A percentile compares a stretch with the other conserved stretches of the same genome.
Conservation (phyloP, 2,888 invertebrate genomes). For the Cheilosia urbana region DNA sequence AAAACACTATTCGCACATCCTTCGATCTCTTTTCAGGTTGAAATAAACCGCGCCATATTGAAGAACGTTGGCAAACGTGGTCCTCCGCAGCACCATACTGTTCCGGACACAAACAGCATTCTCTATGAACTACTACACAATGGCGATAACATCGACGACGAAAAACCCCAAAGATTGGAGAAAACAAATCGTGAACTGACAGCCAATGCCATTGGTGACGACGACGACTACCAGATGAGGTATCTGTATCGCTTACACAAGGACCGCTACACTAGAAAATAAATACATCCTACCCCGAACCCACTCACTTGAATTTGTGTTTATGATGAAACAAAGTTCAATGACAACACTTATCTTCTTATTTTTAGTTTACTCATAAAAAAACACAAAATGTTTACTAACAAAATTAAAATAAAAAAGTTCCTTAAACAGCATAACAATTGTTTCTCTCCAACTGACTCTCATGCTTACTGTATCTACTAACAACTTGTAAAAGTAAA, state of each 20-base stretch:
- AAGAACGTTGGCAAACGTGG: conserved; percentile 91
- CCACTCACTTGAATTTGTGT: neutral
- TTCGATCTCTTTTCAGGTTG: conserved; percentile 83
- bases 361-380: conserved; percentile 11
- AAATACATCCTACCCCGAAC: conserved; percentile 45
- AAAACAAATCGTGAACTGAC: conserved; percentile 63
- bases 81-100: conserved; percentile 68
- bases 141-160: conserved; percentile 64
- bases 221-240: conserved; percentile 80
- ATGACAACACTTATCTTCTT: neutral
- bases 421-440: conserved; percentile 65
- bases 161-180: conserved; percentile 66
- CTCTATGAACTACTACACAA: conserved; percentile 74
- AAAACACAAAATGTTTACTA: conserved; percentile 58
- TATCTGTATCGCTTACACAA: conserved; percentile 82
- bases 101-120: conserved; percentile 71
- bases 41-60: conserved; percentile 90
- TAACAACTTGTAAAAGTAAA: conserved; percentile 47
- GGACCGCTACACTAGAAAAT: conserved; percentile 78
- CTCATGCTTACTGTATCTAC: conserved; percentile 20
- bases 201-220: conserved; percentile 73
- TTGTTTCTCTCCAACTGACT: conserved; percentile 2
- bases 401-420: conserved; percentile 46
- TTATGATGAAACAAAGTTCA: neutral
- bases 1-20: too few relatives aligned